Conservation (phyloP, 1,140 invertebrate genomes). For the Carposina sasakii region DNA sequence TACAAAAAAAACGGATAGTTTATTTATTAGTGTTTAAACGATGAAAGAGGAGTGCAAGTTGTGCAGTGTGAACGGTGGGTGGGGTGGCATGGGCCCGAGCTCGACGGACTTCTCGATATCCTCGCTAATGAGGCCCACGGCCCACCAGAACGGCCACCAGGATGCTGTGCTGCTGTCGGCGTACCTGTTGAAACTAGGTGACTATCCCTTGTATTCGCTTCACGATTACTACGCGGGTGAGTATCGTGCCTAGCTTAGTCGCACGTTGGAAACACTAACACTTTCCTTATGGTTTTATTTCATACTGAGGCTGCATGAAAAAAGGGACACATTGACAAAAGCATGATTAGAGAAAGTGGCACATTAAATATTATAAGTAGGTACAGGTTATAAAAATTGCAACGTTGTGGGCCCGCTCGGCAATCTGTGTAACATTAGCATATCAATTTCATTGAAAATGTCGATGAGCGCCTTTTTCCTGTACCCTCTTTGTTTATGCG, state of each 20-base stretch:
- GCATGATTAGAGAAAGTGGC: no score
- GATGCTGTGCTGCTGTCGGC: constrained; percentile 66
- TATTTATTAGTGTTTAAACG: constrained; percentile 54
- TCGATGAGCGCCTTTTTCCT: no score
- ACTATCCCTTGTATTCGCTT: constrained; percentile 68
- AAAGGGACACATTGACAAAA: no score
- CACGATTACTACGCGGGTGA: constrained; percentile 65
- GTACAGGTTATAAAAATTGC: no score
- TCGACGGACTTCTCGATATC: constrained; percentile 67
- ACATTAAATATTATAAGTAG: no score
- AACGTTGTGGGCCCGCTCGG: no score
- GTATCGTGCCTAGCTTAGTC: constrained; percentile 48
- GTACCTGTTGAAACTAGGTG: constrained; percentile 72
- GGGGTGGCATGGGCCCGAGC: constrained; percentile 42
- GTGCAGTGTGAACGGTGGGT: constrained; percentile 59
- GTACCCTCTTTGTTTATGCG: no score
- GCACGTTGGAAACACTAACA: no score
- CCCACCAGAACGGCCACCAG: constrained; percentile 39
- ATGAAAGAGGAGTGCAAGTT: constrained; percentile 71
- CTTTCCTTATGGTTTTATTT: no score
- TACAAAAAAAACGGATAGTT: constrained; percentile 68
- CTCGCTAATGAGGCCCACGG: constrained; percentile 62
- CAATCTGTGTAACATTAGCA: no score
- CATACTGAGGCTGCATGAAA: no score
- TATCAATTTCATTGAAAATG: no score